These are phyloP conservation scores for Suncus etruscus DNA, from an alignment of 2,113 vertebrate species.

Conservation along the genomic window DNA sequence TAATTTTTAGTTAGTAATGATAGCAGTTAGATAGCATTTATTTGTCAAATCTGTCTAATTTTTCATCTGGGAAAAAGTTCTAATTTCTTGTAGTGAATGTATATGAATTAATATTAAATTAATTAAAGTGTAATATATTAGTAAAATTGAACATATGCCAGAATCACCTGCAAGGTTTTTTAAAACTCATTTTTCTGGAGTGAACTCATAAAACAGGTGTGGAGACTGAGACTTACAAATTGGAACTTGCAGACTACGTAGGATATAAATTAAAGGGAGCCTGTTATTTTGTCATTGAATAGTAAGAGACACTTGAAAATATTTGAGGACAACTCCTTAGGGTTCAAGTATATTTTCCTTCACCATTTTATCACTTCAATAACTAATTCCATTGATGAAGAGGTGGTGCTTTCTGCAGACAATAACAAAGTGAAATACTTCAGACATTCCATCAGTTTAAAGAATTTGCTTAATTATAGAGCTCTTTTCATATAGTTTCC, in stretches of 20 bases:
- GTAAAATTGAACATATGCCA: neutral
- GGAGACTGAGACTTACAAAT: neutral
- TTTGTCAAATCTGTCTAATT: neutral
- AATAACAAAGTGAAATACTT: too few species aligned
- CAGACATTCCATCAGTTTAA: neutral
- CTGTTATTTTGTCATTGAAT: neutral
- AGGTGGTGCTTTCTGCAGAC: neutral
- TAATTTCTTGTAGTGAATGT: neutral
- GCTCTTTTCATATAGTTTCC: neutral
- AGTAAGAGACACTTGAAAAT: neutral
- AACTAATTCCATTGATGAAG: neutral
- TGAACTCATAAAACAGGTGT: neutral
- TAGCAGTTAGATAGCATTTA: too few species aligned
- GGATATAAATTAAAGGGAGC: neutral
- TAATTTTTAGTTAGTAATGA: neutral
- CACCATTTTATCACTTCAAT: neutral
- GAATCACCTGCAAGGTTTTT: neutral
- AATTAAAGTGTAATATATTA: neutral
- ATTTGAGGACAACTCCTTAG: neutral
- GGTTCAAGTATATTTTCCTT: neutral
- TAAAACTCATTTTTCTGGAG: neutral
- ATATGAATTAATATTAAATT: neutral
- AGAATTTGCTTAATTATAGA: slow-evolving; percentile 26
- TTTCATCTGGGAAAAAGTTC: neutral
- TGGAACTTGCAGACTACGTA: neutral